A percentile compares a stretch with the other conserved stretches of the same genome.
Evolutionary conservation across 2,888 invertebrate species (phyloP).

Genomic region (Elmis aenea): DNA sequence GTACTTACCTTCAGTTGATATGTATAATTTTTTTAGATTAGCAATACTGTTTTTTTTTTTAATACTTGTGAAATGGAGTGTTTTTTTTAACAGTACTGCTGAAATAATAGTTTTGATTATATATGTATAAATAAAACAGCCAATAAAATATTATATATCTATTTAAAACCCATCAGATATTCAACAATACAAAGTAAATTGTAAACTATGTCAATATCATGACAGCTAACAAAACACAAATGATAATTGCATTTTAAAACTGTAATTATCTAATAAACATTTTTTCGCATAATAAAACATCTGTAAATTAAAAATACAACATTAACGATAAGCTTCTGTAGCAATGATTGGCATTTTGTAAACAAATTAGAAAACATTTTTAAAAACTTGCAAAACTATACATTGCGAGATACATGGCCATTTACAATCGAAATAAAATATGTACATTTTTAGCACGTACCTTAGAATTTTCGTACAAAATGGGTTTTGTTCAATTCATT

Average conservation of each 20-base stretch:
- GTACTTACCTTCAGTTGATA: too few species aligned
- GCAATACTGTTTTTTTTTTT: too few species aligned
- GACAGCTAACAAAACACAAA: constrained; percentile 32
- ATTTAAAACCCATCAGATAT: constrained; percentile 39
- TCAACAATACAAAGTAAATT: constrained; percentile 39
- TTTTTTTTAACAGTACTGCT: too few species aligned
- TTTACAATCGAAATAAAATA: constrained; percentile 31
- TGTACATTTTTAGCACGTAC: constrained; percentile 29
- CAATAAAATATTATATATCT: constrained; percentile 19
- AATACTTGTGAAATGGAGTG: too few species aligned
- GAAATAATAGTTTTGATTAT: too few species aligned
- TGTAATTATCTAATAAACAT: constrained; percentile 8
- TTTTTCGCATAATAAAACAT: constrained; percentile 4
- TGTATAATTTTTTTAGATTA: too few species aligned
- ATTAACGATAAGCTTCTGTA: constrained; percentile 8
- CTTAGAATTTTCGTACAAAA: constrained; percentile 9
- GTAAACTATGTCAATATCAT: constrained; percentile 37
- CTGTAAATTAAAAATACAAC: constrained; percentile 7
- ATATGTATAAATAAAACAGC: background rate
- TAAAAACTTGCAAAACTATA: constrained; percentile 32
- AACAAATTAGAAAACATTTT: constrained; percentile 35
- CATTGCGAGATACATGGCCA: constrained; percentile 29
- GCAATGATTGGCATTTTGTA: constrained; percentile 19
- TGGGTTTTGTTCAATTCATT: constrained; percentile 6
- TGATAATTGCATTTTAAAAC: constrained; percentile 13